These are phyloP conservation scores for Alligator sinensis DNA, from an alignment of 2,113 vertebrate genomes.

Conservation along the genomic window DNA sequence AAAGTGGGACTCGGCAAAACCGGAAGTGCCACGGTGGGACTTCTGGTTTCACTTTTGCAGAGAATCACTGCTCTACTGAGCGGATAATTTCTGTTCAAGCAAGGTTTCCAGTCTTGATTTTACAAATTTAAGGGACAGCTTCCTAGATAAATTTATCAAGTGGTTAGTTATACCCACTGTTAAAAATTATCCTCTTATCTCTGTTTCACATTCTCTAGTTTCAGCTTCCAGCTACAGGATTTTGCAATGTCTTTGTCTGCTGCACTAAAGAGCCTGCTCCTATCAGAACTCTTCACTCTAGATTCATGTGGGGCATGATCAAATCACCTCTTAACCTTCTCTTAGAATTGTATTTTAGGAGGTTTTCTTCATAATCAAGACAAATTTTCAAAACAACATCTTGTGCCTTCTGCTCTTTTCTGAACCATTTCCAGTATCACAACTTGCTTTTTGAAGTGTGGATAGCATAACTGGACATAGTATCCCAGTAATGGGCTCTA, in stretches of 20 bases:
- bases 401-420: neutral
- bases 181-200: neutral
- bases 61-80: neutral
- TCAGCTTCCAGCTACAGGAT: constrained; percentile 7
- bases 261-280: too few relatives aligned
- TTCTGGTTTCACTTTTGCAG: too few relatives aligned
- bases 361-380: neutral
- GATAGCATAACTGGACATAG: neutral
- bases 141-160: neutral
- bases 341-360: neutral
- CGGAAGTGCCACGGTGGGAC: too few relatives aligned
- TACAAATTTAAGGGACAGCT: neutral
- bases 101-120: neutral
- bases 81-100: neutral
- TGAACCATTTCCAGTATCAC: neutral
- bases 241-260: constrained; percentile 30
- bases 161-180: neutral
- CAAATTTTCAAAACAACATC: neutral
- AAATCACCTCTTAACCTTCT: constrained; percentile 45
- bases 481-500: rapidly evolving
- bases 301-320: neutral
- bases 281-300: constrained; percentile 46
- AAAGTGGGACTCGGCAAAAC: too few relatives aligned
- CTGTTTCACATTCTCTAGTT: neutral
- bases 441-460: neutral